Conservation (phyloP, 2,113 vertebrate species). For the Grallaria varia region DNA sequence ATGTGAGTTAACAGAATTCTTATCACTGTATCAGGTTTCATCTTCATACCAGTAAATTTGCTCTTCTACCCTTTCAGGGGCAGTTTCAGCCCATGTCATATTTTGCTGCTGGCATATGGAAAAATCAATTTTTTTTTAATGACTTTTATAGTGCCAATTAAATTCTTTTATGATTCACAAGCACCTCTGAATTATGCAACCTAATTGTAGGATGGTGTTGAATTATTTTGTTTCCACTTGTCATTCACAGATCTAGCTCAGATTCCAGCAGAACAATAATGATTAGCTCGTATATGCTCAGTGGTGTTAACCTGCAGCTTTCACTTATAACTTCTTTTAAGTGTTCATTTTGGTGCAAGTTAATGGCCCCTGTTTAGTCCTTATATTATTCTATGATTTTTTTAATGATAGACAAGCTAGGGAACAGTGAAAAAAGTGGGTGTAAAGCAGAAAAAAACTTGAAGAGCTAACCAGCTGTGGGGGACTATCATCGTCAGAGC, state of each 20-base stretch:
- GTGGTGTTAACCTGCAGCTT: neutral
- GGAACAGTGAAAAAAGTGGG: neutral
- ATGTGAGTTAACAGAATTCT: neutral
- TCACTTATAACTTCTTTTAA: neutral
- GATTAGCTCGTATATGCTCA: neutral
- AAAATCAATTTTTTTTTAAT: neutral
- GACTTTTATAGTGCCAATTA: neutral
- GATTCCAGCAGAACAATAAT: neutral
- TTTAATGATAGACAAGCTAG: neutral
- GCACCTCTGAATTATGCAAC: neutral
- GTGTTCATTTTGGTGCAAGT: neutral
- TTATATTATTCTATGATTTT: neutral
- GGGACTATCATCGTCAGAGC: neutral
- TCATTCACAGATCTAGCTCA: neutral
- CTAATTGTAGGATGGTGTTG: neutral
- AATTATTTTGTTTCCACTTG: neutral
- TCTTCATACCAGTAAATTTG: neutral
- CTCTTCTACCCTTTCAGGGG: neutral
- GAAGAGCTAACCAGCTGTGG: neutral
- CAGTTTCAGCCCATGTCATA: neutral
- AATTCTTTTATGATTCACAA: neutral
- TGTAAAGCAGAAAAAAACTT: neutral
- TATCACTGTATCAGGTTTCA: neutral
- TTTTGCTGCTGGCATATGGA: neutral
- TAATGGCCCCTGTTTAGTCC: neutral